Conservation (phyloP, 2,113 vertebrate species). For the Rhea americana region DNA sequence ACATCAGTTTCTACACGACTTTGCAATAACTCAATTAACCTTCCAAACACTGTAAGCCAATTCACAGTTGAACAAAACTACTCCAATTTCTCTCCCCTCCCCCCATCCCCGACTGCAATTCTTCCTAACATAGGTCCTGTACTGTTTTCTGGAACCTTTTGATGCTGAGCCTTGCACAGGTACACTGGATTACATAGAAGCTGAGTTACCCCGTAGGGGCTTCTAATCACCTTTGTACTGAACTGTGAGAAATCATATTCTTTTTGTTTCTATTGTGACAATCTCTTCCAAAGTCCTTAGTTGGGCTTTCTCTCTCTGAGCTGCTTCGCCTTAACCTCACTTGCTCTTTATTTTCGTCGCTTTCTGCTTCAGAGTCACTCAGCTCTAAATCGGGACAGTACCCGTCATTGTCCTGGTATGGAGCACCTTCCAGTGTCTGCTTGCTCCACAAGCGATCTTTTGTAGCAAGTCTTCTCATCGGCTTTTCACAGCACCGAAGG, state of each 20-base stretch:
- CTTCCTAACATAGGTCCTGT: slow-evolving; percentile 40
- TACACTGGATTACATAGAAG: slow-evolving; percentile 55
- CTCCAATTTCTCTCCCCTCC: background rate
- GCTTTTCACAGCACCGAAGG: slow-evolving; percentile 84
- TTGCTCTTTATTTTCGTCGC: slow-evolving; percentile 83
- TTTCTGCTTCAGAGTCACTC: slow-evolving; percentile 94
- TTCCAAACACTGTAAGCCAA: slow-evolving; percentile 52
- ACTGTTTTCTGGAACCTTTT: slow-evolving; percentile 58
- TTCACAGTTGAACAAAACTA: slow-evolving; percentile 48
- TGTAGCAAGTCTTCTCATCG: slow-evolving; percentile 74
- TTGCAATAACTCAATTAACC: slow-evolving; percentile 11
- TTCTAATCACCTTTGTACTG: slow-evolving; percentile 91
- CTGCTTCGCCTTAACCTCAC: slow-evolving; percentile 73
- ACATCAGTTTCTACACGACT: background rate
- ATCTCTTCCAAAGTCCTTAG: slow-evolving; percentile 74
- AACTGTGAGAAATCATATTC: slow-evolving; percentile 80
- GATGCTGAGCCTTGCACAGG: slow-evolving; percentile 61
- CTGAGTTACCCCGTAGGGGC: slow-evolving; percentile 40
- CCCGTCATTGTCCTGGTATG: slow-evolving; percentile 91
- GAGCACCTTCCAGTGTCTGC: slow-evolving; percentile 73
- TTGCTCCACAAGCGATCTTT: slow-evolving; percentile 88
- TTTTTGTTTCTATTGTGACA: slow-evolving; percentile 80
- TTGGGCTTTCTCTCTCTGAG: slow-evolving; percentile 73
- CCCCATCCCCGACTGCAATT: slow-evolving; percentile 38
- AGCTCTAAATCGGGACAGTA: slow-evolving; percentile 96